Conservation (phyloP, 1,140 invertebrate genomes). For the Phenacoccus solenopsis region DNA sequence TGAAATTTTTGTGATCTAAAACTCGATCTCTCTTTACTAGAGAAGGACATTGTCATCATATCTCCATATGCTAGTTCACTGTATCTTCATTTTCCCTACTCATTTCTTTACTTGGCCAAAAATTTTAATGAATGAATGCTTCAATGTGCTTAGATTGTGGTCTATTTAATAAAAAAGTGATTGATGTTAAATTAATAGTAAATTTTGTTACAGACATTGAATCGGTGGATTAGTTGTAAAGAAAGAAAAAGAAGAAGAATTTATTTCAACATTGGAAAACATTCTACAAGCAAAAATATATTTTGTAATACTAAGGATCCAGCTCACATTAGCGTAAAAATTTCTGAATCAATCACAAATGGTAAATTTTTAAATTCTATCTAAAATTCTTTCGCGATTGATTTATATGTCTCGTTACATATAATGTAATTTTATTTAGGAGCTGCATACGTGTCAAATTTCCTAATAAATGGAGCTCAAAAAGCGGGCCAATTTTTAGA, state of each 20-base stretch:
- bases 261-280: not conserved
- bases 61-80: no score
- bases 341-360: not conserved
- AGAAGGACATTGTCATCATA: no score
- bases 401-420: not conserved
- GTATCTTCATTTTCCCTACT: no score
- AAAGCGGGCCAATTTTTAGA: conserved; percentile 46
- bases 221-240: not conserved
- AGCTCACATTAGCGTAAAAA: not conserved
- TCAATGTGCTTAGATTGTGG: no score
- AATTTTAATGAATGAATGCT: no score
- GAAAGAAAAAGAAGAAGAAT: not conserved
- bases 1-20: no score
- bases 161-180: no score
- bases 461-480: conserved; percentile 48
- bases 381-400: not conserved
- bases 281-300: conserved; percentile 7
- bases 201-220: not conserved
- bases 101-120: no score
- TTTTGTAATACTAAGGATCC: conserved; percentile 4
- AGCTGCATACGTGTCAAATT: conserved; percentile 48
- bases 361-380: conserved; percentile 4
- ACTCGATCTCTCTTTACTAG: no score
- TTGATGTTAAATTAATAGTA: not conserved
- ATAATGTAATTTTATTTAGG: conserved; percentile 33